Base-by-base conservation (phyloP, 2,797 vertebrate species). In the Macroramphosus scolopax region DNA sequence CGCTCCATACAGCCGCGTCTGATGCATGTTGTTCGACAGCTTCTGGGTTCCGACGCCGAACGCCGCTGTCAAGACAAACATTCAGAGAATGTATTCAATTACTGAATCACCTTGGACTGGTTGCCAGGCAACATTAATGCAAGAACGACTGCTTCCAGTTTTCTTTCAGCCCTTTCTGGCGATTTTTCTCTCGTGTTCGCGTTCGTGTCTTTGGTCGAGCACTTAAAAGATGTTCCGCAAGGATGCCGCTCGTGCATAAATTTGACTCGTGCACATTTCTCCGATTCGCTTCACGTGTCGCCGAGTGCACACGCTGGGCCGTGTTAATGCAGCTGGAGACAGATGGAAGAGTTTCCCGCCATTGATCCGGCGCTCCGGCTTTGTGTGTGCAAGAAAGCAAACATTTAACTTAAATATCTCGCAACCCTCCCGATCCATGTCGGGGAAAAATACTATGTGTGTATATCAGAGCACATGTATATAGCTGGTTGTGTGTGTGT, bases 111-210 rank as follows among this genome's bases (percentile, higher is more conserved):
- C 74, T 81, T 77, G 75, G 58, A 67, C 18, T 47, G 67, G 78
- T 84, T 85, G 78, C 81, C 77, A 77, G 66, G 82, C 79, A 86
- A 86, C 82, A 54, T 82, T 81, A 69, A 51, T 30, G 46, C 48
- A 17, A 72, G 66, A 76, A 56, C 55, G 12, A 17, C 70, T 68
- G 68, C 68, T 62, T 79, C 61, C 51, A 70, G 78, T 77, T 70
- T 52, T 68, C 49, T 22, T 70, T 52, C 57, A 63, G 63, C 26
- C 46, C n/a, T 68, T 46, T 56, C 47, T 12, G 37, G 63, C 76
- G 63, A 78, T 80, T 79, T 63, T 63, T 78, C 68, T 78, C 67
- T 41, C 72, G 63, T 76, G n/a, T n/a, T n/a, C n/a, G n/a, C n/a
- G n/a, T n/a, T n/a, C n/a, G n/a, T n/a, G n/a, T n/a, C n/a, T n/a